Base-by-base conservation (phyloP, 1,140 invertebrate species). In the Drosophila eugracilis region DNA sequence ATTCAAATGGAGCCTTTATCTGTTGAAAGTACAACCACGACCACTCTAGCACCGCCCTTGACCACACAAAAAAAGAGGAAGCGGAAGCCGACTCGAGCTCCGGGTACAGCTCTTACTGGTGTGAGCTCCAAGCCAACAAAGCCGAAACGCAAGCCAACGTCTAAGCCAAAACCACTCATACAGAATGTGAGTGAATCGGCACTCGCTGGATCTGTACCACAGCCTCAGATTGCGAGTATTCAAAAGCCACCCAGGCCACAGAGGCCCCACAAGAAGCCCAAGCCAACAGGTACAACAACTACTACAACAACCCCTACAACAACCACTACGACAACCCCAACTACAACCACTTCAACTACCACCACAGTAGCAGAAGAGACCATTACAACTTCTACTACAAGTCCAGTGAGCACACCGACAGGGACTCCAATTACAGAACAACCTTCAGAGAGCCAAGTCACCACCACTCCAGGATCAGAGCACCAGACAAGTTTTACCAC, bases 41-140 rank as follows among this genome's bases (percentile, higher is more conserved):
- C 75, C 41, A 77, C 86, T 12, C 73, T 50, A 42, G 34, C 75
- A 10, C 50, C 84, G 0, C 36, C 54, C 0, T 5, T 47, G 7
- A 80, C 81, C 30, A 84, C 81, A 6, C 71, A 39, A 3, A 89
- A 90, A 48, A 91, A 90, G 57, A 90, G 81, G 47, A 91, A 85
- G 37, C 89, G 84, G 21, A 90, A 90, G 52, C 90, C 78, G 2
- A 91, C 88, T 9, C 78, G 84, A 21, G 75, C 85, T 0, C 90
- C 89, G 0, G 81, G 81, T 5, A 34, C 62, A n/a, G 42, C n/a
- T 14, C 9, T 65, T 36, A 32, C 44, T 19, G 42, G 44, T 5
- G 57, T 24, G 10, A 57, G 49, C 19, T 47, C 10, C 10, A 83
- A 73, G 26, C 66, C 72, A 2, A 45, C 37, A 5, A 90, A 90